phyloP scores from a whole-genome alignment of 2,888 invertebrate species.

The Lasioglossum morio region DNA sequence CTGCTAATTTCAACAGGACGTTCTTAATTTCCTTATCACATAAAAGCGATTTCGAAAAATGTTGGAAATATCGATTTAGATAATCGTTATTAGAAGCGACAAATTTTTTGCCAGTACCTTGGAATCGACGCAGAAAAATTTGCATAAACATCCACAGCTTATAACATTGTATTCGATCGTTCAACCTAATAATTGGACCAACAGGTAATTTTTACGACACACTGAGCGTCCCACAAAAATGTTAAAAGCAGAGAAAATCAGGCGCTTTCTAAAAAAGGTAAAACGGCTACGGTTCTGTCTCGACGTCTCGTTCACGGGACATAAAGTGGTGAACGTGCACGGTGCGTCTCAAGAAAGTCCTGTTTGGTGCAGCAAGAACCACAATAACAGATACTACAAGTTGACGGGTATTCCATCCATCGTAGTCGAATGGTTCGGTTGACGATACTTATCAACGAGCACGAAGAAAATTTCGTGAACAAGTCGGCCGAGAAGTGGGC shows the following conservation, averaged over 20 bases:
- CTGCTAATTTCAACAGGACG: constrained; percentile 7
- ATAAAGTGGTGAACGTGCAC: constrained; percentile 9
- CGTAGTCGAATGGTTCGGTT: background rate
- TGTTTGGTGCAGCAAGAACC: constrained; percentile 3
- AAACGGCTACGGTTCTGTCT: background rate
- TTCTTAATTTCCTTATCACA: background rate
- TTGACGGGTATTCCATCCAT: background rate
- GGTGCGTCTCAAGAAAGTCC: background rate
- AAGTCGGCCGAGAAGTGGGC: constrained; percentile 45
- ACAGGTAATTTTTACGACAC: background rate
- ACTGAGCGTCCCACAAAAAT: background rate
- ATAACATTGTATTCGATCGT: background rate
- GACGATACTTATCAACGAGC: constrained; percentile 34
- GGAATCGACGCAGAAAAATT: background rate
- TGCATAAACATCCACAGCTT: too few relatives aligned
- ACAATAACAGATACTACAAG: constrained; percentile 7
- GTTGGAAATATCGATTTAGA: background rate
- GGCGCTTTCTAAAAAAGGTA: background rate
- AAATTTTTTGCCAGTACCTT: background rate
- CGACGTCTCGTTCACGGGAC: background rate
- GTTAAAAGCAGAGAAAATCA: background rate
- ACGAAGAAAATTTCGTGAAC: constrained; percentile 49
- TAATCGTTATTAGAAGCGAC: background rate
- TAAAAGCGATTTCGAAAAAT: background rate
- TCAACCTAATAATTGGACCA: background rate